phyloP scores from a whole-genome alignment of 2,888 invertebrate genomes.

The Thereva unica region DNA sequence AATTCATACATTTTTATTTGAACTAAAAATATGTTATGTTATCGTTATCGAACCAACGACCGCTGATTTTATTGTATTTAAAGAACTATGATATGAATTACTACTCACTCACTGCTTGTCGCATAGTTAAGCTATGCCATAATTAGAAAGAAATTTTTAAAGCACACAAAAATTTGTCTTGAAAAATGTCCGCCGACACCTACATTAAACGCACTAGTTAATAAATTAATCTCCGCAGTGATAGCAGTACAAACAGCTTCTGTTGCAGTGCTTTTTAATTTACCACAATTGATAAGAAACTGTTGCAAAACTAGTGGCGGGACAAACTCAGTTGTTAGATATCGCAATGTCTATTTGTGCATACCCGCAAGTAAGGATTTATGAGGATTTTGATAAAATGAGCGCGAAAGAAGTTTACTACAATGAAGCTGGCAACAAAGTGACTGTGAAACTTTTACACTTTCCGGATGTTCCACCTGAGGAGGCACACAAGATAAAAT shows the following conservation, averaged over 20 bases:
- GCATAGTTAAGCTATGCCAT: too few relatives aligned
- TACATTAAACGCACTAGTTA: constrained; percentile 7
- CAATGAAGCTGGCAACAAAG: constrained; percentile 56
- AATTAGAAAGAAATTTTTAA: too few relatives aligned
- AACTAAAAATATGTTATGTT: too few relatives aligned
- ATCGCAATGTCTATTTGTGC: constrained; percentile 54
- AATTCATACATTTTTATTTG: too few relatives aligned
- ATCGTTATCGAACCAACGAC: too few relatives aligned
- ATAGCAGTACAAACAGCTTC: constrained; percentile 11
- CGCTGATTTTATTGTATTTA: too few relatives aligned
- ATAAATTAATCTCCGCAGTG: neutral
- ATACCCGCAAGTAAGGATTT: constrained; percentile 55
- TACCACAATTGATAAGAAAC: constrained; percentile 13
- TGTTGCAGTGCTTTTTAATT: constrained; percentile 13
- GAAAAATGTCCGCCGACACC: too few relatives aligned
- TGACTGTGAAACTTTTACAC: constrained; percentile 56
- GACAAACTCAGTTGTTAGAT: neutral
- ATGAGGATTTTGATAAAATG: constrained; percentile 59
- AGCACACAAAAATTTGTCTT: too few relatives aligned
- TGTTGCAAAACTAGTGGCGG: neutral
- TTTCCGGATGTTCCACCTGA: constrained; percentile 57
- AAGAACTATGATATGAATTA: too few relatives aligned
- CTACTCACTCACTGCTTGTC: too few relatives aligned
- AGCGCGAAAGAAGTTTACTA: constrained; percentile 59
- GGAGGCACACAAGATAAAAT: constrained; percentile 53